A percentile compares a stretch with the other conserved stretches of the same genome.
Conservation (phyloP, 2,797 vertebrate species). For the Leptodactylus fallax region DNA sequence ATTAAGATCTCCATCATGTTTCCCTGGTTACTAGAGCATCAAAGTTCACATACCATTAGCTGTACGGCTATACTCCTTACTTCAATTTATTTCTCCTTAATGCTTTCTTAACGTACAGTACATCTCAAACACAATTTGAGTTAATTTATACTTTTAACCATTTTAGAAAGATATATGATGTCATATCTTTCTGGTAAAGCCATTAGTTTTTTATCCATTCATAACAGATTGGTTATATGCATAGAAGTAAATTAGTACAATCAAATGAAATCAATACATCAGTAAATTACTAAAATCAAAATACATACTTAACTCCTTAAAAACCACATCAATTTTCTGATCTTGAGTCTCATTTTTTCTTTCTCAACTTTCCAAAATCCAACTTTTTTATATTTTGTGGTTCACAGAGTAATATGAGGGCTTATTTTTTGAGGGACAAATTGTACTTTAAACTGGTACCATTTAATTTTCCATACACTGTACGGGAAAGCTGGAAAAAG, state of each 20-base stretch:
- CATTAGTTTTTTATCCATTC: background rate
- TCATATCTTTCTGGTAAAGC: background rate
- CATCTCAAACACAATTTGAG: background rate
- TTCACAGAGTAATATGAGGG: too few relatives aligned
- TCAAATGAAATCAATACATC: background rate
- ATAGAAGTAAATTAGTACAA: background rate
- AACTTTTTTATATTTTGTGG: too few relatives aligned
- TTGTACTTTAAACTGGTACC: too few relatives aligned
- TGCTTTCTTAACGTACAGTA: background rate
- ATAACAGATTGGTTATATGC: background rate
- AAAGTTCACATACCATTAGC: slow-evolving; percentile 26
- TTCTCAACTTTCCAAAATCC: too few relatives aligned
- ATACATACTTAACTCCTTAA: too few relatives aligned
- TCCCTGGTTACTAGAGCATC: slow-evolving; percentile 36
- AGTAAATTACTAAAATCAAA: background rate
- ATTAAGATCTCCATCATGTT: slow-evolving; percentile 51
- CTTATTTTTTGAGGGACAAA: too few relatives aligned
- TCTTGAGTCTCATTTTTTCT: too few relatives aligned
- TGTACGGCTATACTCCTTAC: background rate
- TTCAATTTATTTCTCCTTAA: background rate
- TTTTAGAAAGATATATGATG: background rate
- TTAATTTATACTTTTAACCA: background rate
- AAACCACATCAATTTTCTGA: too few relatives aligned
- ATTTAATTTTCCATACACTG: too few relatives aligned
- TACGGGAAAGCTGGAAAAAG: too few relatives aligned